Conservation (phyloP, 2,797 vertebrate species). For the Geotrypetes seraphini region DNA sequence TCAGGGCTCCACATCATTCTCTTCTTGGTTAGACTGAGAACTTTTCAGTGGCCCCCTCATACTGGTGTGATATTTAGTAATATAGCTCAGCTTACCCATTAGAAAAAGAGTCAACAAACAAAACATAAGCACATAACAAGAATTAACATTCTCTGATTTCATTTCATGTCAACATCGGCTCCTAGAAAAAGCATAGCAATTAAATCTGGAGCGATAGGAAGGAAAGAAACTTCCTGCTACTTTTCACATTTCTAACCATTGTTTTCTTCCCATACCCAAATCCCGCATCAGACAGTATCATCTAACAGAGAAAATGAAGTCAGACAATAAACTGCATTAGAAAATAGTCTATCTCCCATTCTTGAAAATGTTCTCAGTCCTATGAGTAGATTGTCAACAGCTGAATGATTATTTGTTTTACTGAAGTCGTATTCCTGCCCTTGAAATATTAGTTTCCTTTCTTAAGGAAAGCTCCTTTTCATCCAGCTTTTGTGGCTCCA, state of each 20-base stretch:
- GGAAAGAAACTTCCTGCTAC: constrained; percentile 13
- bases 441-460: constrained; percentile 13
- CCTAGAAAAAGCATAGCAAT: too few species aligned
- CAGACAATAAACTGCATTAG: constrained; percentile 9
- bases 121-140: too few species aligned
- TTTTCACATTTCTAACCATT: constrained; percentile 11
- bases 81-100: too few species aligned
- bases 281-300: constrained; percentile 12
- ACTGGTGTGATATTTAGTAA: too few species aligned
- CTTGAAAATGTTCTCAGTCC: constrained; percentile 10
- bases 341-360: constrained; percentile 6
- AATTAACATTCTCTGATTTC: too few species aligned
- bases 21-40: too few species aligned
- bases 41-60: too few species aligned
- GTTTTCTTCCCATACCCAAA: constrained; percentile 13
- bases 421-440: constrained; percentile 21
- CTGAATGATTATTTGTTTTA: constrained; percentile 18
- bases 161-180: too few species aligned
- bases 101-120: too few species aligned
- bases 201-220: constrained; percentile 1
- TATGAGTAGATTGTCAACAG: constrained; percentile 9
- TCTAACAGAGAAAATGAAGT: neutral
- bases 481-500: constrained; percentile 5
- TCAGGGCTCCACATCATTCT: too few species aligned
- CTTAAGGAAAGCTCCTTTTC: constrained; percentile 16